Base-by-base conservation (phyloP, 2,113 vertebrate species). In the Phasianus colchicus region DNA sequence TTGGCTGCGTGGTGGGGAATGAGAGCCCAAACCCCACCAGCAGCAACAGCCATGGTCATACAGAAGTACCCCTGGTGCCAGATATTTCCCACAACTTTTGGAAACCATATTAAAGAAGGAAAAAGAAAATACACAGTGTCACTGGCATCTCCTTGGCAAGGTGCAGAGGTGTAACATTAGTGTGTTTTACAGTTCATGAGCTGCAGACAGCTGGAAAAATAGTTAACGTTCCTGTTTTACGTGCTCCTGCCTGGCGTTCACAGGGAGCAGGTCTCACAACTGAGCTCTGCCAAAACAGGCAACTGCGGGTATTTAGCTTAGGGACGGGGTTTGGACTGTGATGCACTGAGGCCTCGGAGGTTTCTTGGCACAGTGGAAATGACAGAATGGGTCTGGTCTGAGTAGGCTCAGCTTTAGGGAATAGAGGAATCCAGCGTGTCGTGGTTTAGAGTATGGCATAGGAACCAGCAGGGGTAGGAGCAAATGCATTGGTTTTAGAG, bases 171-270 rank as follows among this genome's bases (percentile, higher is more conserved):
- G 40, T 14, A 70, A 61, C 52, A 5, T 43, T 69, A n/a, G 55
- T 0, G n/a, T 58, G 54, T 63, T 94, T 92, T 79, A 93, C 43
- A 83, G 94, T 11, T n/a, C 0, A 0, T 17, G 78, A 89, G 89
- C 81, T 91, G 43, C 91, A 85, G 92, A 77, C 92, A 94, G 91
- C 89, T 92, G 92, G 87, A 88, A 92, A 94, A 95, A 77, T 6
- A 92, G 84, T 96, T 89, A 91, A 43, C 3, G 76, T 85, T 89
- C 79, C 93, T 89, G 87, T 61, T 88, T 60, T 50, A 88, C 61
- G 18, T 69, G 85, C 82, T 92, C 34, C 87, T 76, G 94, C 91
- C 95, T 67, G 87, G 90, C 30, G 42, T 47, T 76, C 6, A 29
- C 71, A 57, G 81, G 74, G 89, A 95, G 84, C 89, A 77, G 89